Evolutionary conservation across 2,888 invertebrate genomes (phyloP).

Genomic region (Ischnura elegans): DNA sequence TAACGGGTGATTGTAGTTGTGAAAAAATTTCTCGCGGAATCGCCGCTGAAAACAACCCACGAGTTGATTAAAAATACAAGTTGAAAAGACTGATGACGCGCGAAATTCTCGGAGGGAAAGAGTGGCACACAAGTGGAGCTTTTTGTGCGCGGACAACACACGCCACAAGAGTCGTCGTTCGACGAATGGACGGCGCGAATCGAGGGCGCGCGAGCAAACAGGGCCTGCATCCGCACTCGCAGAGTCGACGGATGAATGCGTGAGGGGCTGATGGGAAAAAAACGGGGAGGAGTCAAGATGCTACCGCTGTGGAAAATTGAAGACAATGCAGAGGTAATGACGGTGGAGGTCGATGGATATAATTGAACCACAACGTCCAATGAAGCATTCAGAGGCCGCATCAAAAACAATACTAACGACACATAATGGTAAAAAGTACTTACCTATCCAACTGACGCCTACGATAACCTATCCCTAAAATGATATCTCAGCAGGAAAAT

Average conservation of each 20-base stretch:
- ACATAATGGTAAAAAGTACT: no score
- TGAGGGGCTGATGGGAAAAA: not conserved
- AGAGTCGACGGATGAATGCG: not conserved
- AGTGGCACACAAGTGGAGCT: not conserved
- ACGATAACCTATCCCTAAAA: no score
- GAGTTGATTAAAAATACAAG: constrained; percentile 30
- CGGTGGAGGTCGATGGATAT: not conserved
- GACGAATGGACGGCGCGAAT: not conserved
- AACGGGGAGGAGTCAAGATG: not conserved
- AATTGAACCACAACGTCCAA: no score
- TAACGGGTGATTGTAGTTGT: constrained; percentile 9
- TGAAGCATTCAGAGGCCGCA: no score
- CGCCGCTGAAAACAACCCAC: not conserved
- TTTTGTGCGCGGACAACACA: not conserved
- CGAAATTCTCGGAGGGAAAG: not conserved
- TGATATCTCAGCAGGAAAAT: no score
- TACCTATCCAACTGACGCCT: no score
- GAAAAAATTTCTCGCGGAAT: not conserved
- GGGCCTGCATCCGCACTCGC: not conserved
- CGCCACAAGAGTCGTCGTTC: not conserved
- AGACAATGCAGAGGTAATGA: not conserved
- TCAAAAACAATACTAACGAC: no score
- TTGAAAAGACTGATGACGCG: not conserved
- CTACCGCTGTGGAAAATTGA: not conserved
- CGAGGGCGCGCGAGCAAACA: not conserved